Base-by-base conservation (phyloP, 2,113 vertebrate species). In the Rhinopomastus cyanomelas region DNA sequence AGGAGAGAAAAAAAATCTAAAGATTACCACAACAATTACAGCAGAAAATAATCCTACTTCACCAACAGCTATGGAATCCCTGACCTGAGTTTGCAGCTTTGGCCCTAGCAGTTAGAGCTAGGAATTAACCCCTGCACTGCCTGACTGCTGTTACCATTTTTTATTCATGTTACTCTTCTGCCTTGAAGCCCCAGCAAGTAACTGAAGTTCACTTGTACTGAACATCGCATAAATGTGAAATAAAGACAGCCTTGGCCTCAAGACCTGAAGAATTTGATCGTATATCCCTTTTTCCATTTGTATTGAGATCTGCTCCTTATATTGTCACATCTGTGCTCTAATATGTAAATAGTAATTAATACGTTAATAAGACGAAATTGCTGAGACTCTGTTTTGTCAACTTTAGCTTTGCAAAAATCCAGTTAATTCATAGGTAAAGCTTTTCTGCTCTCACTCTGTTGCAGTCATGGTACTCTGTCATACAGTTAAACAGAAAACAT, bases 1-100 rank as follows among this genome's bases (percentile, higher is more conserved):
- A 94, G 78, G 81, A 85, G 26, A 75, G 65, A 60, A 68, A 91
- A 96, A 96, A 95, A 90, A 42, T 15, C 39, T 87, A 95, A 93
- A 85, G 62, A 81, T 88, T 64, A 39, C 60, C 78, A 49, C 44
- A 65, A 75, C 71, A 88, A 90, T 96, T 90, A 91, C 30, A 8
- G 30, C 49, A 80, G 60, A 95, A 95, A 88, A 83, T 78, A 88
- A 66, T 68, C 32, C 30, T 69, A 37, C 61, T 71, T 22, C 57
- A 81, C 42, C 44, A 92, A 61, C 46, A 92, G 42, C 82, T 79
- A 6, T 66, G 78, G 88, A 96, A 93, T 32, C 74, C 34, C 67
- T 90, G 65, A 71, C 85, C 89, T 95, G 94, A 74, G 87, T 94
- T 91, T 90, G 73, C 32, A 85, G 53, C 23, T 48, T 66, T 76